Evolutionary conservation across 1,140 invertebrate species (phyloP).

Genomic region (Brachionus plicatilis): DNA sequence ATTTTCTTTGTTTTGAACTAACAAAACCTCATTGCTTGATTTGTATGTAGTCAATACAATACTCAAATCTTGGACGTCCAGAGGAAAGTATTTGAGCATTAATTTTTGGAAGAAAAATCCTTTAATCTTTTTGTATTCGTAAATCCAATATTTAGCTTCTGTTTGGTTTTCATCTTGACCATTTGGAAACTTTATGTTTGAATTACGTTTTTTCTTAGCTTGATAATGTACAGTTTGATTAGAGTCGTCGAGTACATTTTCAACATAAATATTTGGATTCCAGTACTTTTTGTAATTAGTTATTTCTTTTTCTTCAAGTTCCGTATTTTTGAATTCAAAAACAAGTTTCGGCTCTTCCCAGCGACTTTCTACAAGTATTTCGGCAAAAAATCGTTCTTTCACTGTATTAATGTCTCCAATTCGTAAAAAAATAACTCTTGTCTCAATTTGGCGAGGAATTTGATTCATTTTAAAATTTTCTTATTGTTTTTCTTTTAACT

Average conservation of each 20-base stretch:
- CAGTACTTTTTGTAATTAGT: background rate
- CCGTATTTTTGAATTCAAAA: background rate
- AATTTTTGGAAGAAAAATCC: background rate
- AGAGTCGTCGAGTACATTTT: conserved; percentile 28
- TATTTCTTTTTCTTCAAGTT: background rate
- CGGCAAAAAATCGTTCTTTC: conserved; percentile 41
- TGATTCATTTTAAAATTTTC: background rate
- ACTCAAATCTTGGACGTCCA: conserved; percentile 37
- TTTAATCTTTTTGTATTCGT: background rate
- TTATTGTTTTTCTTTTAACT: no score
- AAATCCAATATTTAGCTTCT: background rate
- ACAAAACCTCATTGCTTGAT: conserved; percentile 19
- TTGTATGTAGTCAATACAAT: conserved; percentile 38
- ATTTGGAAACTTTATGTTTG: background rate
- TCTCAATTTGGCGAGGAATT: background rate
- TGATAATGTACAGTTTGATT: conserved; percentile 4
- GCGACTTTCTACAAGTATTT: conserved; percentile 31
- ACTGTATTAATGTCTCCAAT: conserved; percentile 42
- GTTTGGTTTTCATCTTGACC: background rate
- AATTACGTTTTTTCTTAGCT: background rate
- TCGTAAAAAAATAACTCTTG: conserved; percentile 39
- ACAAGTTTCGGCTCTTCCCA: conserved; percentile 22
- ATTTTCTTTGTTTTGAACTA: conserved; percentile 31
- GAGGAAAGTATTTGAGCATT: background rate
- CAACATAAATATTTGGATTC: conserved; percentile 41